These are phyloP conservation scores for Heterotis niloticus DNA, from an alignment of 2,113 vertebrate genomes.

Conservation along the genomic window DNA sequence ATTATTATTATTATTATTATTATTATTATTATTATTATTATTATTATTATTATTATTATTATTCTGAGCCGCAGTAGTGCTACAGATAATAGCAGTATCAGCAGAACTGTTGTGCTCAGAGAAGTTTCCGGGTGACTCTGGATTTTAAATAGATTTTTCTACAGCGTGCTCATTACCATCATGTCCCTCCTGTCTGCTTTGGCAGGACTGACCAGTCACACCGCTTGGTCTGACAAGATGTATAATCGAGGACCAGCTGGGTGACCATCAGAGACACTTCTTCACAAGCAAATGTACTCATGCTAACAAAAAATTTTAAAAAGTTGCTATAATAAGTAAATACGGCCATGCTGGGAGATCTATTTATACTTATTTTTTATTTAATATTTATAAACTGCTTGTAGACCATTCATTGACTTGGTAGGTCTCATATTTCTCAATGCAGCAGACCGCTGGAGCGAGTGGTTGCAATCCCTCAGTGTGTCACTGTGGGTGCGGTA, in stretches of 20 bases:
- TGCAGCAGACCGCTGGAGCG: no score
- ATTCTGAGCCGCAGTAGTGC: neutral
- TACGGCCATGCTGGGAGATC: no score
- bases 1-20: no score
- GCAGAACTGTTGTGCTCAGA: neutral
- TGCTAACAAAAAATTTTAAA: neutral
- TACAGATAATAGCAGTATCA: neutral
- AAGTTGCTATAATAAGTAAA: neutral
- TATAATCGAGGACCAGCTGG: constrained; percentile 1
- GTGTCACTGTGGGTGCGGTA: no score
- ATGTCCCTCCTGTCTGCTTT: neutral
- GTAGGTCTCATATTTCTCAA: no score
- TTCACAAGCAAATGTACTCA: neutral
- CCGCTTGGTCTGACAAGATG: constrained; percentile 5
- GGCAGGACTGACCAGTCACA: neutral
- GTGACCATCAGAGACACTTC: neutral
- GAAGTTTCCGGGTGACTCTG: neutral
- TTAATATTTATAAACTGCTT: no score
- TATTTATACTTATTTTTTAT: no score
- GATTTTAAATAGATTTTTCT: neutral
- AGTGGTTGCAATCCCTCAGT: no score
- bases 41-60: no score
- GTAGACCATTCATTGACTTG: no score
- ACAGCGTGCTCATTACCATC: neutral
- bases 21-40: no score